A percentile compares a stretch with the other conserved stretches of the same genome.
These are phyloP conservation scores for Pseudomyrmex flavicornis DNA, from an alignment of 1,140 invertebrate genomes.

Conservation along the genomic window DNA sequence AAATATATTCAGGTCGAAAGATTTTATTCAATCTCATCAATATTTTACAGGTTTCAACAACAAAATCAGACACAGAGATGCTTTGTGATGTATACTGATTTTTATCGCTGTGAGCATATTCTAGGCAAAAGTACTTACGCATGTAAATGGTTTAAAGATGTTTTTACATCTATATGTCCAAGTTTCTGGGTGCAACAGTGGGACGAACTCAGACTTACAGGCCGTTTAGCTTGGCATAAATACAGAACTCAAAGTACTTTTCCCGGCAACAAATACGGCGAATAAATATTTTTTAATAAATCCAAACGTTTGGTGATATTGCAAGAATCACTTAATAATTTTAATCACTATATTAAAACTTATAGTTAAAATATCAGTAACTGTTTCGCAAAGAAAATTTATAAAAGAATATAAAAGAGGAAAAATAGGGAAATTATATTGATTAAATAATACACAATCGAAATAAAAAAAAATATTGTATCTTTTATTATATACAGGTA, in stretches of 20 bases:
- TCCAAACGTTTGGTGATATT: constrained; percentile 29
- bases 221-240: constrained; percentile 73
- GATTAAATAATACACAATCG: constrained; percentile 28
- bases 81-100: constrained; percentile 81
- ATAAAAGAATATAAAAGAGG: not conserved
- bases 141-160: constrained; percentile 80
- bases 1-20: not conserved
- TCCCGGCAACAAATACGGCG: constrained; percentile 73
- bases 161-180: constrained; percentile 77
- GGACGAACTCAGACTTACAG: constrained; percentile 73
- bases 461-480: constrained; percentile 74
- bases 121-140: constrained; percentile 76
- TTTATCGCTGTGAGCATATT: constrained; percentile 79
- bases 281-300: constrained; percentile 39
- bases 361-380: not conserved
- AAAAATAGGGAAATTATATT: not conserved
- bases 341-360: no score
- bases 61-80: constrained; percentile 81
- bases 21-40: not conserved
- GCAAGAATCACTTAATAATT: no score
- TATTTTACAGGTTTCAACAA: constrained; percentile 80
- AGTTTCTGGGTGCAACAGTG: constrained; percentile 75
- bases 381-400: not conserved
- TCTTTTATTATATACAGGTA: constrained; percentile 79
- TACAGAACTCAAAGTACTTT: constrained; percentile 67